Percentiles rank a stretch among this genome's conserved stretches.
phyloP scores from a whole-genome alignment of 2,888 invertebrate species.

The Apamea sordens region DNA sequence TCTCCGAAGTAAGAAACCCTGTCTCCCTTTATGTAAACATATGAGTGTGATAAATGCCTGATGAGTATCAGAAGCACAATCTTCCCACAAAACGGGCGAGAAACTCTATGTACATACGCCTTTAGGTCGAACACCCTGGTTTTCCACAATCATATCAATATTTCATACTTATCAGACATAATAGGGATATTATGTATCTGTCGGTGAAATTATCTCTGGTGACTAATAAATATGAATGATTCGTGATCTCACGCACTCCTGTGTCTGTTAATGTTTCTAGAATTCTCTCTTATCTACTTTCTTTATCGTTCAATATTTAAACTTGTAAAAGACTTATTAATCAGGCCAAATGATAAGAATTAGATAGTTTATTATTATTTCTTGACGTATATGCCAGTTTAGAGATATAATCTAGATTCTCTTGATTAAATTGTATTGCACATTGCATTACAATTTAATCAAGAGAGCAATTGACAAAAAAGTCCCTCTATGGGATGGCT shows the following conservation, averaged over 20 bases:
- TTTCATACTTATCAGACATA: constrained; percentile 31
- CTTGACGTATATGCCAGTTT: neutral
- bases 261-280: constrained; percentile 10
- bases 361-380: neutral
- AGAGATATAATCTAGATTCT: constrained; percentile 6
- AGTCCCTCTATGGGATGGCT: neutral
- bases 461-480: neutral
- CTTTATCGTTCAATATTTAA: constrained; percentile 4
- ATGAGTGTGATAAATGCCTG: neutral
- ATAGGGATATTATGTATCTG: constrained; percentile 11
- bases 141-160: constrained; percentile 19
- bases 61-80: neutral
- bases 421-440: too few species aligned
- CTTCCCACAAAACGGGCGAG: neutral
- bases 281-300: constrained; percentile 16
- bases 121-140: neutral
- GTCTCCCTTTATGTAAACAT: neutral
- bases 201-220: constrained; percentile 29
- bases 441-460: neutral
- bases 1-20: neutral
- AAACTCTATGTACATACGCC: neutral
- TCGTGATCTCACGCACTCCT: constrained; percentile 2
- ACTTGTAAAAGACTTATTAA: neutral
- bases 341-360: constrained; percentile 4
- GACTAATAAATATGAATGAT: constrained; percentile 10